Evolutionary conservation across 2,113 vertebrate species (phyloP), one percentile per base, ranked within the genome.

Genomic region (Diglossa brunneiventris): DNA sequence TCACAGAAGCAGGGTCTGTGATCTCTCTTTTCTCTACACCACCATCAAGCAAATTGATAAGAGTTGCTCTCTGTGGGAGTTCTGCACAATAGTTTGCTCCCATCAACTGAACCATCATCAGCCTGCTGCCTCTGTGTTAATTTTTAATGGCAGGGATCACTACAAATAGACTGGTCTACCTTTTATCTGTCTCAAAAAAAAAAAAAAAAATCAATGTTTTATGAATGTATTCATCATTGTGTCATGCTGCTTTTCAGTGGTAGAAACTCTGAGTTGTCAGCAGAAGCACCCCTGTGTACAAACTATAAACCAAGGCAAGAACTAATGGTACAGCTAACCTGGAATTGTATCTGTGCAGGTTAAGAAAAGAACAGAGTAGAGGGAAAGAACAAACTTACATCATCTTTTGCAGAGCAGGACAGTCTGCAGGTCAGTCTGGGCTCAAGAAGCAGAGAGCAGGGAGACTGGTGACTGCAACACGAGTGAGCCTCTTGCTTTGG

Each of bases 131-230:
- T 68, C 52, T 13, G 24, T 70, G 70, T 91, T 92, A 76, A 88
- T 95, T 86, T 93, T 93, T 96, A 94, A 95, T 90, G 83, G 82
- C 49, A 87, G 59, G 49, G 68, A 88, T 87, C 47, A 66, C 73
- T 79, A 68, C 84, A 84, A 77, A 83, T 90, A 92, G 93, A 81
- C 72, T 72, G 52, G 33, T 58, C 92, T 92, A 67, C 72, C 74
- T 96, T 91, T 91, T 90, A 89, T 91, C 94, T 86, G 74, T 62
- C 83, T 88, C 74, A 33, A 53, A 53, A 67, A 80, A 46, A 64
- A 90, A 90, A 66, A 55, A 37, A 37, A 62, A 91, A 89, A 74
- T 68, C 62, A 5, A 62, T 92, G 63, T 64, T 95, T 88, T 95
- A 88, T 92, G 93, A 76, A 93, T 80, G 50, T n/a, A 28, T 67